Percentiles rank a stretch among this genome's conserved stretches.
Evolutionary conservation across 2,113 vertebrate genomes (phyloP).

Genomic region (Saguinus midas): DNA sequence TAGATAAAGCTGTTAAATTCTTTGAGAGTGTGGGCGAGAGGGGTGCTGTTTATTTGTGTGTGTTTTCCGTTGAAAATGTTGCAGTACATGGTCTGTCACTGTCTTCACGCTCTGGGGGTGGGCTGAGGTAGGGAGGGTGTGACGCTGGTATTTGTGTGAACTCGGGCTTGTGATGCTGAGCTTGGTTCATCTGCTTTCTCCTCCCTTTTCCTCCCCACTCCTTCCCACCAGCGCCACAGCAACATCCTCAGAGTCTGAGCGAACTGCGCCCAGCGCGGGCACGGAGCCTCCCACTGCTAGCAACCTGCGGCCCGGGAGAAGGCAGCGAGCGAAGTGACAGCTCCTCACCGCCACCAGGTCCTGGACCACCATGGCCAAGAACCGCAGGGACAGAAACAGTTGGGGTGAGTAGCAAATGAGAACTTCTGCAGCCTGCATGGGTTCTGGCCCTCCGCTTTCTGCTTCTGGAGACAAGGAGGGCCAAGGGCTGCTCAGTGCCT

Average conservation of each 20-base stretch:
- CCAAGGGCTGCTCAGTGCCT: neutral
- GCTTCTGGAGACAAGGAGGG: neutral
- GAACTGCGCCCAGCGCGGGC: constrained; percentile 78
- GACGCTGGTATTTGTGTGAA: constrained; percentile 74
- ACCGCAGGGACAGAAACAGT: constrained; percentile 92
- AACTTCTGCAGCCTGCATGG: neutral
- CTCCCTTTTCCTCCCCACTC: constrained; percentile 70
- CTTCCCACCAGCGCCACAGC: constrained; percentile 67
- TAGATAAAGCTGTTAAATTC: constrained; percentile 8
- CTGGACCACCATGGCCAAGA: constrained; percentile 86
- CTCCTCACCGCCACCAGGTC: constrained; percentile 22
- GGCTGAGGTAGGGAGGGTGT: constrained; percentile 70
- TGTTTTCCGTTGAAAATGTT: constrained; percentile 50
- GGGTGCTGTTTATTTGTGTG: constrained; percentile 34
- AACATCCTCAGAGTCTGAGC: constrained; percentile 81
- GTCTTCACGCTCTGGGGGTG: constrained; percentile 52
- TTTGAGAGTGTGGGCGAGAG: neutral
- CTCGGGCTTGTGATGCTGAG: constrained; percentile 73
- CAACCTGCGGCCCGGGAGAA: constrained; percentile 41
- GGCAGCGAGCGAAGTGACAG: constrained; percentile 39
- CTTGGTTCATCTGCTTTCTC: constrained; percentile 71
- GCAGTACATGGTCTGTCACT: constrained; percentile 48
- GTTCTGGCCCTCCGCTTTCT: neutral
- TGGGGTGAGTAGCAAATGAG: constrained; percentile 89
- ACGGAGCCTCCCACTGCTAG: constrained; percentile 49